Evolutionary conservation across 2,797 vertebrate species (phyloP), one percentile per base, ranked within the genome.

Genomic region (Ataeniobius toweri): DNA sequence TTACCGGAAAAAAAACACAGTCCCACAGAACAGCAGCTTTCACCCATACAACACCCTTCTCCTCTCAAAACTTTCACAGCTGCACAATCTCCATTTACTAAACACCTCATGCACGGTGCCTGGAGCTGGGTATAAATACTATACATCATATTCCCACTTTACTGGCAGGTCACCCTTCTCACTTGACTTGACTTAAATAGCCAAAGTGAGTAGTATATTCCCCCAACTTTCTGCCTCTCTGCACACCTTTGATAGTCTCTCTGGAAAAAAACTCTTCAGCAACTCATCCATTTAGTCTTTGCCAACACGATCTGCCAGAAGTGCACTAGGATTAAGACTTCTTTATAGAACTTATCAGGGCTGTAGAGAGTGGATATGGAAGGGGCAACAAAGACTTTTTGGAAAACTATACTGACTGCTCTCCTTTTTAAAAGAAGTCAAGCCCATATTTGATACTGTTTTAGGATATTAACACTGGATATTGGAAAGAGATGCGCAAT

Each of bases 131-230:
- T 77, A 91, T 91, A 92, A 92, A 94, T 88, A 90, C 89, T 89
- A 92, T 89, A 92, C 92, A 94, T 94, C 93, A 91, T 91, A 92
- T 92, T 90, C 88, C 89, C 90, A 89, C 88, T 86, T 85, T 70
- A 69, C 78, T 90, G 91, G 89, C 91, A 90, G 88, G 89, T 81
- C 84, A 92, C 77, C 77, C 85, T 86, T 92, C 86, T 92, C 86
- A 92, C 89, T 93, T 88, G 82, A 92, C 80, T 88, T 72, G 78
- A 91, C 89, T 84, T 91, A 90, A 94, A 94, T 85, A 89, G 86
- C 83, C 89, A 80, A 90, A 90, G 88, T 85, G 85, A 94, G 88
- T 88, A 89, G 88, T 79, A 74, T 84, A 90, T 92, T 93, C 88
- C 82, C 67, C 73, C 0, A 73, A 74, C 82, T 77, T 84, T 76